Evolutionary conservation across 2,888 invertebrate species (phyloP), one percentile per base, ranked within the genome.

Genomic region (Podotricha telesiphe): DNA sequence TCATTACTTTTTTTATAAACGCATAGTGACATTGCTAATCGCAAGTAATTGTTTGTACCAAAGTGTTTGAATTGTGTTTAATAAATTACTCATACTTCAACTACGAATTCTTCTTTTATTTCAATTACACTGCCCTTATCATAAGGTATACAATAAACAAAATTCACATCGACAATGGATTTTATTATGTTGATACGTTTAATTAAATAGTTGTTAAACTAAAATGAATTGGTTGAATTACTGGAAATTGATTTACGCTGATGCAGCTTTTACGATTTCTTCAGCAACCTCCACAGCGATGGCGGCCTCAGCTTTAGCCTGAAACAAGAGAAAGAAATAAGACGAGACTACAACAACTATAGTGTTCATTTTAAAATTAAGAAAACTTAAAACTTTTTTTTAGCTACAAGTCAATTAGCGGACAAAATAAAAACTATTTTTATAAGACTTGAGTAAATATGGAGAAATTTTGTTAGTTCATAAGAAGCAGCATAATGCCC

Each of bases 241-340:
- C 68, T 61, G 64, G 69, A 71, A 22, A 59, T 68, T 59, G 11
- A 68, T 74, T 81, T 87, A 91, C 82, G 85, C 86, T 17, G 87
- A 78, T n/a, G 95, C 94, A 73, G 99, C 98, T 89, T 97, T 97
- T 66, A 98, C 96, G 78, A 99, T 94, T 77, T 98, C 98, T 91
- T 99, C 98, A 64, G 97, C 98, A 65, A 98, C 98, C 93, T 99
- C 99, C 10, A 99, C 93, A 47, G 98, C 97, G 81, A 99, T 98
- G 73, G 96, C 95, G 64, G 99, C 99, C 93, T 98, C 98, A 17
- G 98, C 99, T 86, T 94, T 94, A 56, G 94, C 95, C 96, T 96
- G 83, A 8, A 93, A 72, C 58, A 11, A n/a, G 67, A 68, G 56
- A 40, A 22, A 37, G n/a, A 48, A 56, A 40, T 6, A n/a, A n/a